These are phyloP conservation scores for Buceros bicornis DNA, from an alignment of 2,797 vertebrate genomes.

Conservation along the genomic window DNA sequence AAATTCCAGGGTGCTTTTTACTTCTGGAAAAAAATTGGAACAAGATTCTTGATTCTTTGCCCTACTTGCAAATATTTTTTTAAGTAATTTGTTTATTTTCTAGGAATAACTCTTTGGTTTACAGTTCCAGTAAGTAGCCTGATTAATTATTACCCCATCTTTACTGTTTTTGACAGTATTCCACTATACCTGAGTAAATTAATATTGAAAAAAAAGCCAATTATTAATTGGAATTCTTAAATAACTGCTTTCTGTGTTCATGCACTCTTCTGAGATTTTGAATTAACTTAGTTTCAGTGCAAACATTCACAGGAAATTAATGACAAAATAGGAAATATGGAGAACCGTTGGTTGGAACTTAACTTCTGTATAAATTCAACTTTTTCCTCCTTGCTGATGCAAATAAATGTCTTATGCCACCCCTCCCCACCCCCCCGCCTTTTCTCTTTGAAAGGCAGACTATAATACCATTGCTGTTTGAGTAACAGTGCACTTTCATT, in stretches of 20 bases:
- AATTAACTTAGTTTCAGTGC: background rate
- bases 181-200: rapidly evolving
- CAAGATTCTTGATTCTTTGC: background rate
- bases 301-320: background rate
- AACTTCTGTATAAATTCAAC: background rate
- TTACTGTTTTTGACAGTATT: background rate
- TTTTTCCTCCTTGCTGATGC: background rate
- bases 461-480: background rate
- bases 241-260: background rate
- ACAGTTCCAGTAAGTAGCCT: background rate
- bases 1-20: rapidly evolving
- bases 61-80: background rate
- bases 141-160: background rate
- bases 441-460: background rate
- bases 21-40: background rate
- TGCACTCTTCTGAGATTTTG: background rate
- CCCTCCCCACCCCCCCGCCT: no score
- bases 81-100: background rate
- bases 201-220: background rate
- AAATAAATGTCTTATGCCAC: background rate
- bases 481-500: background rate
- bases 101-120: background rate
- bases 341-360: background rate
- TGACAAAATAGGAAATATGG: background rate
- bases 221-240: background rate